A percentile compares a stretch with the other conserved stretches of the same genome.
Conservation (phyloP, 2,888 invertebrate genomes). For the Pinctada fucata region DNA sequence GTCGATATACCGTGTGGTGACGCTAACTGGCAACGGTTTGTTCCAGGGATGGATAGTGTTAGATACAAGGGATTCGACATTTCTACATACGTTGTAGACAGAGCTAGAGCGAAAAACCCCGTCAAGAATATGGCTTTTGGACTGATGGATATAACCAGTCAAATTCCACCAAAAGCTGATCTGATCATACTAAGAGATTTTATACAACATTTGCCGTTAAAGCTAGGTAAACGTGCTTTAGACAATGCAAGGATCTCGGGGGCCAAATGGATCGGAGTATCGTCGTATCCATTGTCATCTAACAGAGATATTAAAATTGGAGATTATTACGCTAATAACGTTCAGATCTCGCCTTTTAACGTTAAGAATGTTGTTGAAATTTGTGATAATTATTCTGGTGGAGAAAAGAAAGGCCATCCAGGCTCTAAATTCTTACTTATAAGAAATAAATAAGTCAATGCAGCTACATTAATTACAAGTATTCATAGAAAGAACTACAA, state of each 20-base stretch:
- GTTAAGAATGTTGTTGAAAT: neutral
- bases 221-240: neutral
- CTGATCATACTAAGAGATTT: slow-evolving; percentile 5
- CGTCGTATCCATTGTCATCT: neutral
- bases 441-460: neutral
- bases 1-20: slow-evolving; percentile 13
- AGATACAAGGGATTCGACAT: slow-evolving; percentile 1
- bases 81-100: neutral
- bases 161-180: neutral
- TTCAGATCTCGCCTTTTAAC: neutral
- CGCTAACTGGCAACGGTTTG: slow-evolving; percentile 6
- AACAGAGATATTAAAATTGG: neutral
- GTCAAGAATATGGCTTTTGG: neutral
- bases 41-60: slow-evolving; percentile 5
- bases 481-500: no score
- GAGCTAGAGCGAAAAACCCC: slow-evolving; percentile 1
- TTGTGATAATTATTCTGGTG: neutral
- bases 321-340: neutral
- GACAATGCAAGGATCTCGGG: neutral
- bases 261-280: neutral
- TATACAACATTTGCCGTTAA: slow-evolving; percentile 4
- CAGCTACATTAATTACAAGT: no score
- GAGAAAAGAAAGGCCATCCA: neutral
- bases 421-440: neutral
- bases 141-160: neutral